These are phyloP conservation scores for Tyria jacobaeae DNA, from an alignment of 2,888 invertebrate genomes.

Conservation along the genomic window DNA sequence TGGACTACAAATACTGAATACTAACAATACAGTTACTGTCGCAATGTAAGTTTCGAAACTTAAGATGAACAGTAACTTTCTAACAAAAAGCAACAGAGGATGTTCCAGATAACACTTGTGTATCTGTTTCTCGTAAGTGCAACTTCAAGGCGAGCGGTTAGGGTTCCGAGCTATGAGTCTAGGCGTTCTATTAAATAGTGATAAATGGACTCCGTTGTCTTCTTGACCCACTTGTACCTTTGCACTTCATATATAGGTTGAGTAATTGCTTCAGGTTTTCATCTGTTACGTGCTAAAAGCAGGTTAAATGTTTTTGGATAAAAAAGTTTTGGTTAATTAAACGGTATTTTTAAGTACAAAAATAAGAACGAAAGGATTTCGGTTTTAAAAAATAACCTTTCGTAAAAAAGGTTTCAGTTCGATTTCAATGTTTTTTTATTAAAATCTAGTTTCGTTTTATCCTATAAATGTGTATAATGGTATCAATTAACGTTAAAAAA, in stretches of 20 bases:
- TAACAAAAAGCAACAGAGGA: background rate
- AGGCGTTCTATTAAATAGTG: slow-evolving; percentile 3
- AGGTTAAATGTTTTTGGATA: background rate
- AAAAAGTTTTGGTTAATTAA: no score
- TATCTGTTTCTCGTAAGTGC: slow-evolving; percentile 1
- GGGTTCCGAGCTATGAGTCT: background rate
- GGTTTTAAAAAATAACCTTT: background rate
- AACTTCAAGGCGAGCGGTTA: slow-evolving; percentile 7
- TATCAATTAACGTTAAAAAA: no score
- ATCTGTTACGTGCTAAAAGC: background rate
- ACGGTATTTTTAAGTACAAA: background rate
- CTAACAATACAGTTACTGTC: background rate
- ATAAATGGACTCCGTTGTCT: slow-evolving; percentile 8
- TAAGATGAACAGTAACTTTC: background rate
- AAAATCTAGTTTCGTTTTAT: no score
- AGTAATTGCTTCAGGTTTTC: slow-evolving; percentile 7
- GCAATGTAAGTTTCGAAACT: background rate
- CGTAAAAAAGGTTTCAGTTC: no score
- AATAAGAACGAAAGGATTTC: background rate
- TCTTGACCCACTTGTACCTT: slow-evolving; percentile 14
- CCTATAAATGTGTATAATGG: no score
- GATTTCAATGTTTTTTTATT: no score
- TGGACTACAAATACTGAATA: background rate
- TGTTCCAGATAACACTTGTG: background rate
- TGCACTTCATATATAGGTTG: no score